These are phyloP conservation scores for Dryobota labecula DNA, from an alignment of 2,888 invertebrate genomes.

Conservation along the genomic window DNA sequence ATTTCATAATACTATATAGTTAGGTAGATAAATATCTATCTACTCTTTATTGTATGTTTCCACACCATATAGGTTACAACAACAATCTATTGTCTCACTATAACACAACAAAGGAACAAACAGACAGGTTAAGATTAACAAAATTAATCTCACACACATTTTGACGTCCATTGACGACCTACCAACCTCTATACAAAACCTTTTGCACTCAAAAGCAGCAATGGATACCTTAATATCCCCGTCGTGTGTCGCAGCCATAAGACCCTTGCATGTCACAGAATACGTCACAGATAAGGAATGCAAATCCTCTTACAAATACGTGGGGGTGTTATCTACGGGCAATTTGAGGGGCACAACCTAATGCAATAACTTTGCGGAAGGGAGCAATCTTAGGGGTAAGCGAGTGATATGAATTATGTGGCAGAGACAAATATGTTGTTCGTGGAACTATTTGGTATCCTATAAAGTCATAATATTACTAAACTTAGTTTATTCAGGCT, in stretches of 20 bases:
- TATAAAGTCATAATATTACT: background rate
- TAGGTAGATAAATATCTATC: background rate
- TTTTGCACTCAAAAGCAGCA: background rate
- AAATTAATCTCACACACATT: slow-evolving; percentile 26
- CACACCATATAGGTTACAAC: slow-evolving; percentile 1
- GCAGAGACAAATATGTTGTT: slow-evolving; percentile 47
- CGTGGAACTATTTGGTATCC: slow-evolving; percentile 24
- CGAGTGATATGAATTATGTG: slow-evolving; percentile 70
- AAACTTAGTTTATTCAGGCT: background rate
- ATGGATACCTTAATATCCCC: slow-evolving; percentile 8
- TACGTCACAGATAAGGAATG: slow-evolving; percentile 75
- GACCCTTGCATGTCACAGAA: slow-evolving; percentile 67
- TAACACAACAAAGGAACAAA: slow-evolving; percentile 45
- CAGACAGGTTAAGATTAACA: slow-evolving; percentile 41
- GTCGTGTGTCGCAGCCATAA: slow-evolving; percentile 44
- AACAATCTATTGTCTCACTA: slow-evolving; percentile 22
- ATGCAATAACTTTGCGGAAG: slow-evolving; percentile 77
- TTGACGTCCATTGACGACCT: slow-evolving; percentile 10
- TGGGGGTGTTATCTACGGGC: slow-evolving; percentile 74
- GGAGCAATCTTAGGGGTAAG: slow-evolving; percentile 72
- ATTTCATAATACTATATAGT: background rate
- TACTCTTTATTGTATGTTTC: background rate
- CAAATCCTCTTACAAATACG: slow-evolving; percentile 76
- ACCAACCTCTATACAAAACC: background rate
- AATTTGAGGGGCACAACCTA: slow-evolving; percentile 75